A percentile compares a stretch with the other conserved stretches of the same genome.
phyloP scores from a whole-genome alignment of 2,888 invertebrate genomes.

The Tribolium freemani region DNA sequence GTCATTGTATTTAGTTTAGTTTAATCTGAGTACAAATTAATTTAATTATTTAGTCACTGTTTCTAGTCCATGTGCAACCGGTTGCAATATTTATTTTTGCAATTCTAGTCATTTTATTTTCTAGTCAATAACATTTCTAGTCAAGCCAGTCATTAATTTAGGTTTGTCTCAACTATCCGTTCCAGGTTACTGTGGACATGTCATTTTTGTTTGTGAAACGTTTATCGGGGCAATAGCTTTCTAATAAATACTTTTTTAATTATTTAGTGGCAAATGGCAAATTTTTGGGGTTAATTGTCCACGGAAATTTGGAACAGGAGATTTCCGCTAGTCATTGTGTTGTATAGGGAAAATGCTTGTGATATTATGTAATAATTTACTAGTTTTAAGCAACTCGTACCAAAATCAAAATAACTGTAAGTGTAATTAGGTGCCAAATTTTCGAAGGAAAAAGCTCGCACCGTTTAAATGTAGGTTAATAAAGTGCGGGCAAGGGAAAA shows the following conservation, averaged over 20 bases:
- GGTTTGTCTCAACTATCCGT: neutral
- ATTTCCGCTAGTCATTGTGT: constrained; percentile 16
- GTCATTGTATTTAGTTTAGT: constrained; percentile 24
- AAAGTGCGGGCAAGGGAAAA: constrained; percentile 67
- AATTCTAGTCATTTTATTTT: constrained; percentile 22
- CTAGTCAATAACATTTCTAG: constrained; percentile 13
- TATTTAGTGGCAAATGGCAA: too few relatives aligned
- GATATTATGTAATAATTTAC: constrained; percentile 40
- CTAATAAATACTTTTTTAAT: too few relatives aligned
- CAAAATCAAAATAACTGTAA: constrained; percentile 35
- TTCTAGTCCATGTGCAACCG: constrained; percentile 7
- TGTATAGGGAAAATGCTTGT: constrained; percentile 37
- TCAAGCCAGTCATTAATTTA: neutral
- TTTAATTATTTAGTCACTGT: neutral
- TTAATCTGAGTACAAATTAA: constrained; percentile 14
- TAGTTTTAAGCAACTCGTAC: constrained; percentile 41
- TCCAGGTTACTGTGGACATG: too few relatives aligned
- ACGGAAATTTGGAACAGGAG: neutral
- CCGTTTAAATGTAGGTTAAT: constrained; percentile 10
- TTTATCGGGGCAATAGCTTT: too few relatives aligned
- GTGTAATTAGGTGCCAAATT: constrained; percentile 34
- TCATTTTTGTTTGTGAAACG: neutral
- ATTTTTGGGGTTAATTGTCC: too few relatives aligned
- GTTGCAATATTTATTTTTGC: neutral
- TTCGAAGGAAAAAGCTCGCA: constrained; percentile 23